phyloP scores from a whole-genome alignment of 2,113 vertebrate species.

The Semicossyphus pulcher region DNA sequence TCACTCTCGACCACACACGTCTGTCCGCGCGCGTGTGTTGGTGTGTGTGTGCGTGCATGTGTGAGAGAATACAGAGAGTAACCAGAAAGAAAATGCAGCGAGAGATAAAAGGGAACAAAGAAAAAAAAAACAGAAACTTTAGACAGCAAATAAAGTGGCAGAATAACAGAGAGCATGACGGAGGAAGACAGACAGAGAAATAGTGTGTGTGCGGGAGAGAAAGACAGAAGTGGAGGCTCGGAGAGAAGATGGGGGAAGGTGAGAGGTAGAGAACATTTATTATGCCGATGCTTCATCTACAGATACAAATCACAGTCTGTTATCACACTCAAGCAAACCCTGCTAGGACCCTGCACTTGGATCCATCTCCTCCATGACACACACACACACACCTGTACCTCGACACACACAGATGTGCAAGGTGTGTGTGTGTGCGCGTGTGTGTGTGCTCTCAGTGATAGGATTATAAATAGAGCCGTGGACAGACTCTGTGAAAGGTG shows the following conservation, averaged over 20 bases:
- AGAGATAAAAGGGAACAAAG: background rate
- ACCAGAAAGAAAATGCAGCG: background rate
- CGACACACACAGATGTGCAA: conserved; percentile 30
- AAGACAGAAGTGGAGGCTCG: conserved; percentile 34
- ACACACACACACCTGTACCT: conserved; percentile 13
- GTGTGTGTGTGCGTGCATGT: background rate
- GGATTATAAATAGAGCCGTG: conserved; percentile 75
- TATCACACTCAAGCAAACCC: conserved; percentile 81
- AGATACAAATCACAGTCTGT: conserved; percentile 83
- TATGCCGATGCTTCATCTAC: conserved; percentile 80
- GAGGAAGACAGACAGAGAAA: conserved; percentile 53
- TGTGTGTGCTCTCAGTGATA: conserved; percentile 58
- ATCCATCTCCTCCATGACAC: conserved; percentile 74
- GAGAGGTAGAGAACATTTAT: conserved; percentile 77
- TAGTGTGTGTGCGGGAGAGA: conserved; percentile 39
- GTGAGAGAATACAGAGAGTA: conserved; percentile 4
- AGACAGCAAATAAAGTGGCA: background rate
- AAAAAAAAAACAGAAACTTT: conserved; percentile 32
- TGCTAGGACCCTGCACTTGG: conserved; percentile 66
- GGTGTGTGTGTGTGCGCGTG: conserved; percentile 34
- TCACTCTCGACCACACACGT: conserved; percentile 58
- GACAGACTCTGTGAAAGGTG: conserved; percentile 72
- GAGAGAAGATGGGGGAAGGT: conserved; percentile 63
- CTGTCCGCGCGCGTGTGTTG: conserved; percentile 1
- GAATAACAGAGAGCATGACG: conserved; percentile 39